Conservation (phyloP, 37 sponge, comb jelly and placozoan species). For the Ianthella basta region DNA sequence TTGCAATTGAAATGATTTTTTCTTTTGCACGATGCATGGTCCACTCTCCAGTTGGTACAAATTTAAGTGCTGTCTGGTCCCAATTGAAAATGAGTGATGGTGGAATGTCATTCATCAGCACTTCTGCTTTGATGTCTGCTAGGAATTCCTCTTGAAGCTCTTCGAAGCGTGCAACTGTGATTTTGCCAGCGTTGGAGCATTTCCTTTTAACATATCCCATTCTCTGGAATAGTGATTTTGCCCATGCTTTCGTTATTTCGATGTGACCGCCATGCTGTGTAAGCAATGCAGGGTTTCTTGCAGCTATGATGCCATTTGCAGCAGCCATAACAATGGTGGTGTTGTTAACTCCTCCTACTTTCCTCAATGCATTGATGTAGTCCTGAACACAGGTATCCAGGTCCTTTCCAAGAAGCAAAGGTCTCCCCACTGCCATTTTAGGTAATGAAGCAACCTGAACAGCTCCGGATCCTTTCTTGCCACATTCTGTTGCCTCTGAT, state of each 20-base stretch:
- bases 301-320: slow-evolving; percentile 51
- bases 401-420: slow-evolving; percentile 30
- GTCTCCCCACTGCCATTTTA: slow-evolving; percentile 24
- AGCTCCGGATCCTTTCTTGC: neutral
- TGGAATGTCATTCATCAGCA: slow-evolving; percentile 41
- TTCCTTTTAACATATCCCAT: slow-evolving; percentile 57
- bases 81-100: slow-evolving; percentile 46
- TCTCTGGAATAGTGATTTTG: slow-evolving; percentile 43
- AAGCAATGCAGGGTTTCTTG: slow-evolving; percentile 18
- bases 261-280: slow-evolving; percentile 46
- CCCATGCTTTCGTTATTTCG: slow-evolving; percentile 42
- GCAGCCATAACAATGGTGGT: slow-evolving; percentile 55
- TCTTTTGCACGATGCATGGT: slow-evolving; percentile 38
- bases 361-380: slow-evolving; percentile 23
- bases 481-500: neutral
- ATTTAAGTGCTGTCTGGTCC: slow-evolving; percentile 53
- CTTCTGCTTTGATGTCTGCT: slow-evolving; percentile 35
- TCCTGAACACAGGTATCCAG: slow-evolving; percentile 34
- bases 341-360: slow-evolving; percentile 28
- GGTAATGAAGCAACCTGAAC: slow-evolving; percentile 26
- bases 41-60: slow-evolving; percentile 52
- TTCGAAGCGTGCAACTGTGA: slow-evolving; percentile 27
- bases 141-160: slow-evolving; percentile 43
- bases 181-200: slow-evolving; percentile 28
- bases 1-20: slow-evolving; percentile 38